Percentiles rank a stretch among this genome's conserved stretches.
Evolutionary conservation across 2,797 vertebrate species (phyloP).

Genomic region (Sebastes miniatus): DNA sequence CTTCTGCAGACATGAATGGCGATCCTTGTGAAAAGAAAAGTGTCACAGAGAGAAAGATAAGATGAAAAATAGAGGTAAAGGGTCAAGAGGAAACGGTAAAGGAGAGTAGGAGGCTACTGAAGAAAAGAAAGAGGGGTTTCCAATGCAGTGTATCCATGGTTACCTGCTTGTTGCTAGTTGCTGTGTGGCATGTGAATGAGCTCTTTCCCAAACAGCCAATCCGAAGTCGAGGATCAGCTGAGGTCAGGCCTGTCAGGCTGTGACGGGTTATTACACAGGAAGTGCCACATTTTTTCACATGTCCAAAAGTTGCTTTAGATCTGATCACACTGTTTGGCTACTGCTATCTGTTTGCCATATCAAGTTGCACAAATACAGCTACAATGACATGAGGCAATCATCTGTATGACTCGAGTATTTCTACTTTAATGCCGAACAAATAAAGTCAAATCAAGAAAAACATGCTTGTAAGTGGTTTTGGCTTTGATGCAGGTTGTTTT

Average conservation of each 20-base stretch:
- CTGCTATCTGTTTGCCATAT: conserved; percentile 49
- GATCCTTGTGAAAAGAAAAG: neutral
- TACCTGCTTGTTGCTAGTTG: conserved; percentile 54
- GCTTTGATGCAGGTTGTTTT: neutral
- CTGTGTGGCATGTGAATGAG: conserved; percentile 50
- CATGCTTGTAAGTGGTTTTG: conserved; percentile 1
- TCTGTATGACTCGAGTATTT: conserved; percentile 68
- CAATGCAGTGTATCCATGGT: conserved; percentile 55
- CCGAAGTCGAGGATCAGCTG: conserved; percentile 26
- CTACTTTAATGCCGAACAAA: conserved; percentile 69
- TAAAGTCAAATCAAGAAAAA: conserved; percentile 64
- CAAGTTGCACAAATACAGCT: conserved; percentile 56
- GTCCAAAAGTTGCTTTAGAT: conserved; percentile 45
- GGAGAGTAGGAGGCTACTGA: neutral
- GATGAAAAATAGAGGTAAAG: neutral
- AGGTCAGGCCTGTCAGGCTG: conserved; percentile 18
- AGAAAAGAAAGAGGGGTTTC: conserved; percentile 21
- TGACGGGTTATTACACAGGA: conserved; percentile 10
- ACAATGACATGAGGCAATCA: conserved; percentile 46
- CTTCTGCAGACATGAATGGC: conserved; percentile 27
- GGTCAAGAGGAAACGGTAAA: neutral
- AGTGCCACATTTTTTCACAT: conserved; percentile 33
- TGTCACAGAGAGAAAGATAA: neutral
- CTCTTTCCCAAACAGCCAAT: conserved; percentile 24
- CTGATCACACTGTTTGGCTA: conserved; percentile 53